Conservation (phyloP, 2,888 invertebrate genomes). For the Villa cingulata region DNA sequence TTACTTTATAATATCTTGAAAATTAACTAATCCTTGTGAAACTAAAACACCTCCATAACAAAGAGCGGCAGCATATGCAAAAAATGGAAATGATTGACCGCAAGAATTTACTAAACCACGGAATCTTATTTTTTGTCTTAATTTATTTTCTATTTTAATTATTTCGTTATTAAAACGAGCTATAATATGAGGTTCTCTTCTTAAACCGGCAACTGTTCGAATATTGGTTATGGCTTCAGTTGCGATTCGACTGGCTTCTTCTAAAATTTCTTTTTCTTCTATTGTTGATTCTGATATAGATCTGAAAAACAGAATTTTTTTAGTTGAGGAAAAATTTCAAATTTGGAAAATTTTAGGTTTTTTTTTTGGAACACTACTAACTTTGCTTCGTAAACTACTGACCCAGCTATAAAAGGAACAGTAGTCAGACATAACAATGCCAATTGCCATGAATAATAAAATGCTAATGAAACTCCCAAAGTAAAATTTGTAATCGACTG, state of each 20-base stretch:
- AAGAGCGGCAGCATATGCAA: slow-evolving; percentile 55
- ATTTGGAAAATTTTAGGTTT: neutral
- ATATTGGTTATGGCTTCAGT: slow-evolving; percentile 61
- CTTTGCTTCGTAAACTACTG: slow-evolving; percentile 50
- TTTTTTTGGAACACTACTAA: slow-evolving; percentile 2
- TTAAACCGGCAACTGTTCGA: slow-evolving; percentile 50
- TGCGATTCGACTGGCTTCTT: slow-evolving; percentile 54
- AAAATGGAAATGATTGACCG: slow-evolving; percentile 54
- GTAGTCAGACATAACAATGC: slow-evolving; percentile 51
- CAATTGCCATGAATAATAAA: slow-evolving; percentile 56
- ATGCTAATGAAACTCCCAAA: slow-evolving; percentile 46
- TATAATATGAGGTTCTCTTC: slow-evolving; percentile 45
- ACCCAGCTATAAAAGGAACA: slow-evolving; percentile 50
- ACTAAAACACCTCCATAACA: slow-evolving; percentile 60
- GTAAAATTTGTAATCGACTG: slow-evolving; percentile 51
- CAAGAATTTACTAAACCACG: slow-evolving; percentile 55
- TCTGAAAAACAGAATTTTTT: slow-evolving; percentile 15
- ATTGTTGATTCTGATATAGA: slow-evolving; percentile 46
- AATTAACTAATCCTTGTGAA: slow-evolving; percentile 44
- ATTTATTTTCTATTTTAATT: slow-evolving; percentile 35
- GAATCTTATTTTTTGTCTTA: slow-evolving; percentile 42
- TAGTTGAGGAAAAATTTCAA: neutral
- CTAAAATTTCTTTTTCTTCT: slow-evolving; percentile 47
- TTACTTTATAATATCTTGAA: slow-evolving; percentile 56
- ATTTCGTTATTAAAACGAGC: slow-evolving; percentile 45